Base-by-base conservation (phyloP, 2,113 vertebrate species). In the Acanthochromis polyacanthus region DNA sequence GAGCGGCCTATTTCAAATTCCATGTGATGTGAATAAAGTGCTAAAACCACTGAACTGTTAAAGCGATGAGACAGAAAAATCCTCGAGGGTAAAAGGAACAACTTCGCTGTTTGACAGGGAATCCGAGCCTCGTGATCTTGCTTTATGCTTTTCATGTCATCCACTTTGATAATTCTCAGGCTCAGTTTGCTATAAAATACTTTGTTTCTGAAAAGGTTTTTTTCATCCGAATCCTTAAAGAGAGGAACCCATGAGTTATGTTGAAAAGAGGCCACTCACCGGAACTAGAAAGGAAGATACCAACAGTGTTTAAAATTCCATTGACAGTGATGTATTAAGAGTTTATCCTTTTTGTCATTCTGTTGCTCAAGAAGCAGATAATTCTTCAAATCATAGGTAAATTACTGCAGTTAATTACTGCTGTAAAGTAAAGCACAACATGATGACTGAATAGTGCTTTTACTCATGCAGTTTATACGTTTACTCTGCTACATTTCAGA, bases 1-100 rank as follows among this genome's bases (percentile, higher is more conserved):
- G 51, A 77, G 22, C 22, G 60, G 63, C 72, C 60, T 12, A 11
- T 80, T 87, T 90, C 8, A 75, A 46, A 71, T 38, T 55, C 61
- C 53, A 40, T 38, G 53, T 58, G 76, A 69, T 32, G 23, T 36
- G 45, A 73, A 12, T 23, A 11, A 67, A 66, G 75, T 14, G 57
- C 1, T 61, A 9, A 68, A 56, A 78, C 81, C 46, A 0, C 4
- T 72, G 66, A 81, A 53, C 56, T 14, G 66, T 59, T 10, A 77
- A 80, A 50, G 51, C 0, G 69, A 57, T 5, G 43, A 14, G 65
- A 70, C 20, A 22, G 23, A 28, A 43, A 60, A 22, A 36, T 46
- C 71, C 55, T 57, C 2, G 0, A 52, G 71, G 71, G 30, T 20
- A 32, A 60, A 52, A n/a, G 32, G 66, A 73, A 45, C 59, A 74